Base-by-base conservation (phyloP, 2,888 invertebrate species). In the Lymantria monacha region DNA sequence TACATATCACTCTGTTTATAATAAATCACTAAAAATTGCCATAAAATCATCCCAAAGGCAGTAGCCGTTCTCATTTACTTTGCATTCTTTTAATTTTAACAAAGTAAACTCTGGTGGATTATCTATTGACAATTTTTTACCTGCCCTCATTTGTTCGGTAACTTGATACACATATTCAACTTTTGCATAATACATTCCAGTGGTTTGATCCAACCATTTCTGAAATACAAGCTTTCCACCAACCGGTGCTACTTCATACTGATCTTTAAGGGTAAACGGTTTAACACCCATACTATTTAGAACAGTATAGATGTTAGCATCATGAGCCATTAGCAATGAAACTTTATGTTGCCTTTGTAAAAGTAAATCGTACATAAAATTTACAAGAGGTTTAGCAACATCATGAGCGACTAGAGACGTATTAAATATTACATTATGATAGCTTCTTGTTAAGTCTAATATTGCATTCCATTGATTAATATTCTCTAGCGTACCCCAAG, bases 171-270 rank as follows among this genome's bases (percentile, higher is more conserved):
- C 76, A 69, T 82, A 90, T 51, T 84, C 64, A 13, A 87, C 64
- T 72, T 79, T 86, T 11, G 87, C 66, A 44, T 76, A 81, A 53
- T 66, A 66, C 44, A 57, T 51, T 0, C 70, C 66, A 2, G 55
- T 56, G 5, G 53, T 48, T 10, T 42, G 48, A 54, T 85, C 74
- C 0, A 56, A 57, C 86, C 86, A 90, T 60, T 82, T 87, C 58
- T 90, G 85, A 44, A 89, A 87, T 0, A 89, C 83, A 13, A 91
- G 59, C 57, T 89, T 90, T 0, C 90, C 87, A 0, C 90, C 85
- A 0, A 82, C 67, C 0, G 90, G 90, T 0, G 72, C 70, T 1
- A 70, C 58, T 63, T 88, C 85, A 55, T 77, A 65, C 41, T 85
- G 88, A 7, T 81, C 57, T 10, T 56, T 54, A 7, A 91, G 67